Evolutionary conservation across 2,888 invertebrate genomes (phyloP).

Genomic region (Electrophaes corylata): DNA sequence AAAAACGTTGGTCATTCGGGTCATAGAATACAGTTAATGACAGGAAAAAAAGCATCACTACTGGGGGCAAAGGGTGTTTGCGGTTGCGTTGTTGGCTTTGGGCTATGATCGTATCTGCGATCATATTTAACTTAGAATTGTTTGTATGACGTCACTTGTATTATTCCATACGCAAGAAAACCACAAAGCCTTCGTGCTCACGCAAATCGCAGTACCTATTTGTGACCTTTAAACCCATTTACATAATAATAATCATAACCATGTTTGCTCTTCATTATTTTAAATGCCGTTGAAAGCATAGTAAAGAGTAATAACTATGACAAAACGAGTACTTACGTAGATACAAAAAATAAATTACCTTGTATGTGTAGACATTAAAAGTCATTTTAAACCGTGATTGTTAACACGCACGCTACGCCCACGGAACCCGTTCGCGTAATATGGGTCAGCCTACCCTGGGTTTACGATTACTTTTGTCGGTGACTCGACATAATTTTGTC

Average conservation of each 20-base stretch:
- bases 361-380: constrained; percentile 73
- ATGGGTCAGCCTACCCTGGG: constrained; percentile 56
- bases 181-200: not conserved
- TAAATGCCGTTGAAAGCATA: constrained; percentile 47
- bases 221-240: not conserved
- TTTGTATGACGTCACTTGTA: not conserved
- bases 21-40: constrained; percentile 37
- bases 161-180: not conserved
- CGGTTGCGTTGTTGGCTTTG: not conserved
- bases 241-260: not conserved
- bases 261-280: constrained; percentile 25
- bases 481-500: constrained; percentile 58
- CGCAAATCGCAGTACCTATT: not conserved
- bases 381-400: constrained; percentile 68
- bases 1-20: constrained; percentile 54
- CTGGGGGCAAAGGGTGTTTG: not conserved
- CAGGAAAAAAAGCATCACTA: constrained; percentile 23
- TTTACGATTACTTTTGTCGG: constrained; percentile 59
- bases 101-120: not conserved
- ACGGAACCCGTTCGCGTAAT: constrained; percentile 41
- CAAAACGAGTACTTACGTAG: constrained; percentile 51
- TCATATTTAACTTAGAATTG: not conserved
- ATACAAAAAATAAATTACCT: constrained; percentile 65
- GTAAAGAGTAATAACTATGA: constrained; percentile 63
- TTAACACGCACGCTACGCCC: constrained; percentile 64